Evolutionary conservation across 2,113 vertebrate genomes (phyloP), one percentile per base, ranked within the genome.

Genomic region (Pyrgilauda ruficollis): DNA sequence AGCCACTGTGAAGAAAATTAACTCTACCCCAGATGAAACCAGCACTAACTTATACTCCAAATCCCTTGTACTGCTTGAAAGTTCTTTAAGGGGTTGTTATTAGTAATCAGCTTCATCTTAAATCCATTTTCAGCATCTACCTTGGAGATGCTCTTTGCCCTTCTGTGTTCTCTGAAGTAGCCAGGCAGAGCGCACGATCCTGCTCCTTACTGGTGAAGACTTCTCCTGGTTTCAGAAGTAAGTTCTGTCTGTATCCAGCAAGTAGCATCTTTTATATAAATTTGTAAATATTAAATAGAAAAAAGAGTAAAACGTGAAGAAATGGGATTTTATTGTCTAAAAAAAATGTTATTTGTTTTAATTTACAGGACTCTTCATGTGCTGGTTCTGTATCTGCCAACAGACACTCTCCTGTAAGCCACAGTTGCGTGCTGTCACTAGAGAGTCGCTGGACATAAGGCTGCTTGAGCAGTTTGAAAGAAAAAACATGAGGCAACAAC

Each of bases 301-400:
- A 81, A 75, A 24, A 82, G 28, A 58, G 41, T 28, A 41, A 79
- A 62, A 56, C 47, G 3, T 19, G 3, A 92, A 83, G 30, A 58
- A 33, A 22, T 53, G 58, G 75, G 52, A 88, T 93, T 85, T 92
- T 86, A 39, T 74, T 92, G 13, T 80, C 94, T 97, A 95, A 97
- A 97, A 95, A 84, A 80, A 0, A 1, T 93, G 77, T 93, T 96
- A 93, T 97, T 94, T 97, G 90, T 96, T 97, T 97, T 90, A 91
- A 97, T 96, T 97, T 93, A 89, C 93, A 97, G 97, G 96, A 47
- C 52, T 95, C 93, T 86, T 76, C 95, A 91, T 90, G 94, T 96
- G 91, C 91, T 88, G 84, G 59, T 92, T 96, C 92, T 96, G 81
- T 97, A 93, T 95, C 88, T 95, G 66, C 95, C 93, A 96, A 80